Evolutionary conservation across 2,888 invertebrate species (phyloP), one percentile per base, ranked within the genome.

Genomic region (Rambutsinella grinnellia): DNA sequence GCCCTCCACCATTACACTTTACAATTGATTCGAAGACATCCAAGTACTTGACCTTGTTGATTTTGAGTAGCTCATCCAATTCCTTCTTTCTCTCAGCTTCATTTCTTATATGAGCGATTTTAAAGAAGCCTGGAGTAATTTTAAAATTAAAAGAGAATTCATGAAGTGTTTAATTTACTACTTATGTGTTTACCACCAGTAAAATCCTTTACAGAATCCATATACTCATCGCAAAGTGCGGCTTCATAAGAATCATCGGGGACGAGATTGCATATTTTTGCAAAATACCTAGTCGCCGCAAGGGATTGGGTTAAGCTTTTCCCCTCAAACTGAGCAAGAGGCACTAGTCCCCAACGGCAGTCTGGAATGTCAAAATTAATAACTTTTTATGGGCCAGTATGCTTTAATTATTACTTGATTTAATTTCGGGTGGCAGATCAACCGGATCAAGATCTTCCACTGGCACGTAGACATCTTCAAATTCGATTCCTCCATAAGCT

Each of bases 401-500:
- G n/a, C n/a, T n/a, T n/a, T n/a, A n/a, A n/a, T n/a, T n/a, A n/a
- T 63, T 63, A 79, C 79, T 72, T 23, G 56, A 53, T 49, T 72
- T 79, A 2, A 68, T 68, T 36, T 79, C 65, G 13, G 71, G 54
- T 3, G 76, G 74, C 69, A 80, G 78, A 61, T 72, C 24, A 17
- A 81, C 66, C 15, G 72, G 78, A 27, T n/a, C n/a, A n/a, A n/a
- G n/a, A 1, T 6, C 8, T 26, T 54, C 51, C 13, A 65, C n/a
- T 19, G 81, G 79, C 28, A 78, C 69, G 24, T 83, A 85, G 23
- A 84, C 77, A 74, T 88, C 88, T 74, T 87, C 87, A 79, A 86
- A 88, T 21, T 86, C 85, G 23, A 85, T 83, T 1, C 86, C 86
- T 17, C 83, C 85, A 24, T 87, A 86, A 26, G 85, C 84, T 46